Evolutionary conservation across 2,888 invertebrate genomes (phyloP), one percentile per base, ranked within the genome.

Genomic region (Ochropacha duplaris): DNA sequence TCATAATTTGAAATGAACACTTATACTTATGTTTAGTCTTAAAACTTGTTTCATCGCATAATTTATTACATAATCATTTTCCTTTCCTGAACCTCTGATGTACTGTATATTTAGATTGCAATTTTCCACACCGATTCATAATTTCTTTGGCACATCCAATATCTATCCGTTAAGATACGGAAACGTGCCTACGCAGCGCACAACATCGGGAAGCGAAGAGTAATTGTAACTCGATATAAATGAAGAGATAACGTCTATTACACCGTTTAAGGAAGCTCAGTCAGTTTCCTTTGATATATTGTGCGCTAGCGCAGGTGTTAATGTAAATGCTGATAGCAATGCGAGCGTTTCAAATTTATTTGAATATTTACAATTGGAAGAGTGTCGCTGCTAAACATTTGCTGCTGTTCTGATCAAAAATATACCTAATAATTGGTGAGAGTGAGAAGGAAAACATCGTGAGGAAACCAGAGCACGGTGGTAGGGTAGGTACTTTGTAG

Each of bases 151-250:
- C 73, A 74, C 80, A 81, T 83, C 78, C 71, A 74, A 76, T 74
- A 72, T 72, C 44, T 71, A 69, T 69, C 65, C 59, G 61, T 55
- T 65, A 66, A 62, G 73, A 79, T 75, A 79, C 83, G 84, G 87
- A 87, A 87, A 44, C 44, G 19, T 71, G 81, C 79, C 77, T 73
- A 77, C 81, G 83, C 84, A 78, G 76, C 71, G 76, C 72, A 77
- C 70, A 72, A 78, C 69, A 81, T 74, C 76, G 77, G 87, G 85
- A 88, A 88, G 84, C 78, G 61, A 69, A 75, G 70, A 78, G 81
- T 87, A 86, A 87, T 88, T 86, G 86, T 85, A 86, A 82, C 80
- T 82, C 77, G 84, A 87, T 87, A 86, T 86, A 86, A 86, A 84
- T 85, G 81, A 81, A 84, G 78, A 86, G 88, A 89, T 89, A 88